phyloP scores from a whole-genome alignment of 2,888 invertebrate genomes.

The Tetragonula carbonaria region DNA sequence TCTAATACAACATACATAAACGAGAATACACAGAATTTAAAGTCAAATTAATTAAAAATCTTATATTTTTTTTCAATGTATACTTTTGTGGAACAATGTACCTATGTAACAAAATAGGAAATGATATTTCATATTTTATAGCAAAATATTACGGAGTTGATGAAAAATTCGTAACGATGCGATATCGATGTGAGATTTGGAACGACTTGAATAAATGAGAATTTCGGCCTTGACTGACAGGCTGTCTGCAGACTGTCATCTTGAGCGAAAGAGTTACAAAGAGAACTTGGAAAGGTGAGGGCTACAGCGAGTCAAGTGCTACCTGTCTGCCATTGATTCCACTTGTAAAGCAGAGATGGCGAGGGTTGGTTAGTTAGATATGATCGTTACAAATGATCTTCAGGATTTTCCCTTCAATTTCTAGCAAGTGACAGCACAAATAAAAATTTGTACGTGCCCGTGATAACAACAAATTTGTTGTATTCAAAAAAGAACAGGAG shows the following conservation, averaged over 20 bases:
- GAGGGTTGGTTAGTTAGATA: slow-evolving; percentile 24
- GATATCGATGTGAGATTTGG: neutral
- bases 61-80: no score
- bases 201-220: slow-evolving; percentile 10
- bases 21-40: no score
- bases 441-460: neutral
- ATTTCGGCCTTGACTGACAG: slow-evolving; percentile 36
- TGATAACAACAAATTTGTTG: slow-evolving; percentile 9
- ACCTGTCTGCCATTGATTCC: slow-evolving; percentile 51
- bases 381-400: slow-evolving; percentile 21
- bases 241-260: slow-evolving; percentile 28
- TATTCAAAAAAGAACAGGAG: neutral
- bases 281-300: slow-evolving; percentile 38
- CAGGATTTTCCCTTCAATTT: neutral
- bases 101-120: no score
- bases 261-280: slow-evolving; percentile 29
- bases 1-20: no score
- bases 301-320: slow-evolving; percentile 26
- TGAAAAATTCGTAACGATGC: neutral
- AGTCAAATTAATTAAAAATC: no score
- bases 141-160: neutral
- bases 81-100: no score
- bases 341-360: slow-evolving; percentile 36
- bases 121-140: neutral
- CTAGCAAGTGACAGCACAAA: neutral